These are phyloP conservation scores for Drosophila lacertosa DNA, from an alignment of 1,140 invertebrate genomes.

Conservation along the genomic window DNA sequence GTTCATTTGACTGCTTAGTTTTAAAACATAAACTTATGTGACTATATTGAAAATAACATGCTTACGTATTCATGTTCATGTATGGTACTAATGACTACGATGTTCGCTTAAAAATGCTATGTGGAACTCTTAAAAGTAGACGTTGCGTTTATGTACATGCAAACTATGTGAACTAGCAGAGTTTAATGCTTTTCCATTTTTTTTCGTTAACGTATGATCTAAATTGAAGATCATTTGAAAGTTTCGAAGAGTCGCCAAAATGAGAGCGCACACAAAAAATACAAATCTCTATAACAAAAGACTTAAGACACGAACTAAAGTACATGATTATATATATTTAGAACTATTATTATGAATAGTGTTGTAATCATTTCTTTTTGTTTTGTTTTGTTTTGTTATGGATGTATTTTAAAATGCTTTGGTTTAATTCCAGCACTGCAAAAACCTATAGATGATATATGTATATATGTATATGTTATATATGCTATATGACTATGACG, in stretches of 20 bases:
- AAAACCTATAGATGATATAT: constrained; percentile 41
- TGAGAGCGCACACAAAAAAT: constrained; percentile 66
- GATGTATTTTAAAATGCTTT: constrained; percentile 66
- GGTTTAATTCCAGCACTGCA: constrained; percentile 83
- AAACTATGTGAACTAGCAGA: constrained; percentile 63
- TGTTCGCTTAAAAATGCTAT: constrained; percentile 37
- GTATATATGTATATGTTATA: constrained; percentile 13
- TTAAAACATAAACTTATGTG: constrained; percentile 65
- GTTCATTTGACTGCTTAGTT: constrained; percentile 61
- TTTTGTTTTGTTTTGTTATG: constrained; percentile 39
- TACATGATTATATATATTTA: constrained; percentile 22
- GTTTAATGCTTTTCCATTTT: constrained; percentile 17
- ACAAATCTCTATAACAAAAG: constrained; percentile 79
- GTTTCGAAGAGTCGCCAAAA: constrained; percentile 54
- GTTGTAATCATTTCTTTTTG: constrained; percentile 31
- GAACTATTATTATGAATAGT: constrained; percentile 6
- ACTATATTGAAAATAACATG: constrained; percentile 63
- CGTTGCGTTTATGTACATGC: constrained; percentile 62
- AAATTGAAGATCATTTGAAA: constrained; percentile 82
- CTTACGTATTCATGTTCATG: constrained; percentile 19
- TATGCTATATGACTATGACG: constrained; percentile 63
- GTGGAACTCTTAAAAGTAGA: constrained; percentile 18
- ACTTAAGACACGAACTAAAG: constrained; percentile 78
- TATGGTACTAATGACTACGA: constrained; percentile 69
- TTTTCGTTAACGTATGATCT: constrained; percentile 55